Conservation (phyloP, 2,888 invertebrate genomes). For the Aphidoletes aphidimyza region DNA sequence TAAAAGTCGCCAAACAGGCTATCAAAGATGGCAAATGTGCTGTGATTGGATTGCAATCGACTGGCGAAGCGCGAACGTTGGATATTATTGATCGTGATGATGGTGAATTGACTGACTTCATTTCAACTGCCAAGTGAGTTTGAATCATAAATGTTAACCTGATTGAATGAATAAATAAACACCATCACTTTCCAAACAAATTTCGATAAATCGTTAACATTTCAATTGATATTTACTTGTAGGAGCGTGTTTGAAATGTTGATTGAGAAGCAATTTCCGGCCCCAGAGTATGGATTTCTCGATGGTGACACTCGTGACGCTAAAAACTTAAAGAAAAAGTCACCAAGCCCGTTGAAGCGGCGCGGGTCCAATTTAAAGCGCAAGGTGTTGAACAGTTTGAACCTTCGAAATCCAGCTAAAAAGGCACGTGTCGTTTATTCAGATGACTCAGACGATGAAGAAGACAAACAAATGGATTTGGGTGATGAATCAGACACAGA, state of each 20-base stretch:
- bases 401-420: not conserved
- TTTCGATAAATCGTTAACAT: too few species aligned
- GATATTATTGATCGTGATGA: constrained; percentile 93
- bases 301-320: too few species aligned
- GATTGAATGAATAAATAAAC: not conserved
- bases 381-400: not conserved
- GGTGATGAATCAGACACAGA: too few species aligned
- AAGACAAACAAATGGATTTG: not conserved
- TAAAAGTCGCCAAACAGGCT: constrained; percentile 69
- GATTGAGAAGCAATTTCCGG: constrained; percentile 66
- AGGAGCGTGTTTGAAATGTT: not conserved
- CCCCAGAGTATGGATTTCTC: constrained; percentile 68
- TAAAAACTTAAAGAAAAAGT: not conserved
- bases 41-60: constrained; percentile 95
- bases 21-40: constrained; percentile 91
- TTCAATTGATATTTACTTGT: not conserved
- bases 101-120: constrained; percentile 93
- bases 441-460: not conserved
- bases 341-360: not conserved
- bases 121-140: constrained; percentile 79
- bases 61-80: constrained; percentile 92
- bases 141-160: not conserved
- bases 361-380: not conserved
- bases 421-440: not conserved
- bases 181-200: too few species aligned